Evolutionary conservation across 2,797 vertebrate genomes (phyloP).

Genomic region (Acanthiza pusilla): DNA sequence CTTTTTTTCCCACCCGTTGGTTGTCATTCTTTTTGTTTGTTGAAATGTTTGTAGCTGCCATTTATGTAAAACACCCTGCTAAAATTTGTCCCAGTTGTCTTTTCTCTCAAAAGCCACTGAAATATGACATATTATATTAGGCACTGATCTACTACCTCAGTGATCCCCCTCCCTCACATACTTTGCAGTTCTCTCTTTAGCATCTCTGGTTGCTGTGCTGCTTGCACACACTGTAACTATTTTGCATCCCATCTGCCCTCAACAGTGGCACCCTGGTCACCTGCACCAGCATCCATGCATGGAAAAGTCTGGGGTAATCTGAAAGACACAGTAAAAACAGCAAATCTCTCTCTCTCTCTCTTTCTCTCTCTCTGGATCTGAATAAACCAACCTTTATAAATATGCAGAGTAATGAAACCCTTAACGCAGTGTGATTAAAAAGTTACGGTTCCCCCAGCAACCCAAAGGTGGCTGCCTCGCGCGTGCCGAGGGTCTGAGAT

Average conservation of each 20-base stretch:
- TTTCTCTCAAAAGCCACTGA: not conserved
- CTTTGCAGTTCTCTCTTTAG: not conserved
- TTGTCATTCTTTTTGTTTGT: not conserved
- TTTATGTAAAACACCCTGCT: not conserved
- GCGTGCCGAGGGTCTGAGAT: not conserved
- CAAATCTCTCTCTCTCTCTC: not conserved
- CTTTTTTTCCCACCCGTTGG: fast-evolving
- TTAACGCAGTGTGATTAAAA: slow-evolving; percentile 49
- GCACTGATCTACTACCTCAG: not conserved
- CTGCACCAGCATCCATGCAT: not conserved
- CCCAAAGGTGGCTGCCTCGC: not conserved
- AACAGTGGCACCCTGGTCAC: not conserved
- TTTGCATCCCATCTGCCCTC: not conserved
- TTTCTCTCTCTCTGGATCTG: not conserved
- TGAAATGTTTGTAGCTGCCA: not conserved
- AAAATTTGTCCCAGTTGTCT: not conserved
- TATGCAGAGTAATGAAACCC: slow-evolving; percentile 41
- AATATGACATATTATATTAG: not conserved
- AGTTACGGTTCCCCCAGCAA: slow-evolving; percentile 62
- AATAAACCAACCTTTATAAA: slow-evolving; percentile 14
- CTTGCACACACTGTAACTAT: not conserved
- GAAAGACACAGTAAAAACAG: not conserved
- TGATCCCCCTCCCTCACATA: not conserved
- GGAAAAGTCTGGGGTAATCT: not conserved
- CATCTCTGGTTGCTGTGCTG: not conserved